These are phyloP conservation scores for Thecophora atra DNA, from an alignment of 2,888 invertebrate species.

Conservation along the genomic window DNA sequence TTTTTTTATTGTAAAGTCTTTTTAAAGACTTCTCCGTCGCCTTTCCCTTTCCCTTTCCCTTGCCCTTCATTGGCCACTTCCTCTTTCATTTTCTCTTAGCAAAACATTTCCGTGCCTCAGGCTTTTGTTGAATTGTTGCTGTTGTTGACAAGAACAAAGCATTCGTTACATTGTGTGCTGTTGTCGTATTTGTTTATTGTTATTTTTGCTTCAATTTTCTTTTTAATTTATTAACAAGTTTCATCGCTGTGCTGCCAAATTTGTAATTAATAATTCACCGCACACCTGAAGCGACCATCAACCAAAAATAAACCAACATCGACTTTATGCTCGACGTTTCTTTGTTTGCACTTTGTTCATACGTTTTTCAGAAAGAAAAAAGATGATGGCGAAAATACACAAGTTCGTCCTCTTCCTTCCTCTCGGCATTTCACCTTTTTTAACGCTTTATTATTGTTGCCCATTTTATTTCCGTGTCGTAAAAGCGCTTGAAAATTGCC, in stretches of 20 bases:
- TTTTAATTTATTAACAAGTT: background rate
- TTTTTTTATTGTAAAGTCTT: no score
- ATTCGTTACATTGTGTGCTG: background rate
- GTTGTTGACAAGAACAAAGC: no score
- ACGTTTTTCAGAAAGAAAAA: no score
- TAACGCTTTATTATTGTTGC: background rate
- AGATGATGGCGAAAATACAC: background rate
- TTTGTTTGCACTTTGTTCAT: background rate
- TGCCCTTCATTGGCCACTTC: no score
- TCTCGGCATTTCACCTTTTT: background rate
- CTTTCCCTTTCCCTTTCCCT: no score
- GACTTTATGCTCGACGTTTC: background rate
- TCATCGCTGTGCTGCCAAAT: background rate
- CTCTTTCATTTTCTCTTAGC: no score
- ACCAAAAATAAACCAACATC: background rate
- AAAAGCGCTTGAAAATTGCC: slow-evolving; percentile 18
- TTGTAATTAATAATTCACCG: background rate
- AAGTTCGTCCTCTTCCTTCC: background rate
- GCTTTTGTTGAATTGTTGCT: no score
- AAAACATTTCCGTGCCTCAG: no score
- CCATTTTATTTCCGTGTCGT: background rate
- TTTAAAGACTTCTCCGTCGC: no score
- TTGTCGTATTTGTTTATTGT: no score
- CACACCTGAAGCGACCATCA: background rate
- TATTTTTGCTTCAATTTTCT: background rate